These are phyloP conservation scores for Melanerpes formicivorus DNA, from an alignment of 2,113 vertebrate species.

Conservation along the genomic window DNA sequence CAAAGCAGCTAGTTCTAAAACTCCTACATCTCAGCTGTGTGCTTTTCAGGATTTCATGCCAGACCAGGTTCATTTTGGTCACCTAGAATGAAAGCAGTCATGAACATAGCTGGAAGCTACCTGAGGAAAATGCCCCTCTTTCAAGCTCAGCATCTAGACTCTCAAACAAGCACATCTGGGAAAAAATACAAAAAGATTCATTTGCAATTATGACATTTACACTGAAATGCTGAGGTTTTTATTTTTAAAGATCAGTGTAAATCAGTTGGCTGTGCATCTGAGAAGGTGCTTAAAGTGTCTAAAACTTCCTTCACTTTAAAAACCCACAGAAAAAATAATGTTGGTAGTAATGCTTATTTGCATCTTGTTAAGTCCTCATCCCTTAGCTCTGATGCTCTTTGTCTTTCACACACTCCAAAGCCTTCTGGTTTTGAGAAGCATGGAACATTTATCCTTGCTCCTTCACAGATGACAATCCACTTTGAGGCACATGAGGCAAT, in stretches of 20 bases:
- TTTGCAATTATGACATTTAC: neutral
- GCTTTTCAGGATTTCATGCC: neutral
- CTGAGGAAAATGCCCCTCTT: neutral
- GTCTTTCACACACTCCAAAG: neutral
- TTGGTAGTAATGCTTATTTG: neutral
- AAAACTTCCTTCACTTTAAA: neutral
- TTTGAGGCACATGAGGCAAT: constrained; percentile 22
- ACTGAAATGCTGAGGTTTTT: neutral
- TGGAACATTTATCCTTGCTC: constrained; percentile 3
- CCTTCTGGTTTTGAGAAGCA: constrained; percentile 33
- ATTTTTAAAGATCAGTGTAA: neutral
- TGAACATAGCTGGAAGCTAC: neutral
- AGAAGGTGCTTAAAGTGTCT: neutral
- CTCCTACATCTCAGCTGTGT: neutral
- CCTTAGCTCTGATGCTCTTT: neutral
- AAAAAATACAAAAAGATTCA: neutral
- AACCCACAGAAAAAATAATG: constrained; percentile 1
- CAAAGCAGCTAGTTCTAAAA: neutral
- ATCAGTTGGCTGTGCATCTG: neutral
- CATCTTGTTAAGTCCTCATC: constrained; percentile 27
- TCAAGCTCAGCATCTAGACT: neutral
- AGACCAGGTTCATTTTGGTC: neutral
- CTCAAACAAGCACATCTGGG: neutral
- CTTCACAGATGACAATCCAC: constrained; percentile 17
- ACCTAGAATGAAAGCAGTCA: neutral